These are phyloP conservation scores for Charadrius vociferus DNA, from an alignment of 2,113 vertebrate species.

Conservation along the genomic window DNA sequence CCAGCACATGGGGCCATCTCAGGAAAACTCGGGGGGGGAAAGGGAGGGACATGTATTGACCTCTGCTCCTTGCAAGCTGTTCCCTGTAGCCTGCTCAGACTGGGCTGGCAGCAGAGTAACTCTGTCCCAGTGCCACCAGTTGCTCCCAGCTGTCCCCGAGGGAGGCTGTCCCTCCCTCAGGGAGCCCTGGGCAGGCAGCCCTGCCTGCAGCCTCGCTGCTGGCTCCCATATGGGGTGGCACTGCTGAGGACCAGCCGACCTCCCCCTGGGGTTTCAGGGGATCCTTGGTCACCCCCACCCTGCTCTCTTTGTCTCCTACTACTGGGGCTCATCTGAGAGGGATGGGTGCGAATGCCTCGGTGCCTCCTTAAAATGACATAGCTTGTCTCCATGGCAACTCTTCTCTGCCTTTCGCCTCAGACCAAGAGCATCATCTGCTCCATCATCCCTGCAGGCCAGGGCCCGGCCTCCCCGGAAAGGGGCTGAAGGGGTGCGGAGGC, in stretches of 20 bases:
- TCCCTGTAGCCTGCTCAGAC: not conserved
- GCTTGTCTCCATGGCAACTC: constrained; percentile 70
- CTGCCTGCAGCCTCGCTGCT: not conserved
- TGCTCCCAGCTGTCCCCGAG: not conserved
- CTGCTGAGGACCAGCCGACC: not conserved
- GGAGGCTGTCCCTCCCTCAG: not conserved
- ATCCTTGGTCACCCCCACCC: not conserved
- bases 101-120: not conserved
- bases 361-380: constrained; percentile 59
- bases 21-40: not conserved
- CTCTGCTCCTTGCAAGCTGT: not conserved
- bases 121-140: not conserved
- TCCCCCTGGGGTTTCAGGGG: not conserved
- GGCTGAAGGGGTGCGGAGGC: not conserved
- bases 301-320: fast-evolving
- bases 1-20: fast-evolving
- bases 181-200: not conserved
- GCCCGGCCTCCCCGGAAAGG: fast-evolving
- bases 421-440: constrained; percentile 63
- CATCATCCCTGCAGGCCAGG: constrained; percentile 45
- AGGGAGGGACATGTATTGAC: not conserved
- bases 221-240: fast-evolving
- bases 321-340: not conserved
- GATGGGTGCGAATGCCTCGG: not conserved
- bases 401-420: constrained; percentile 60